These are phyloP conservation scores for Muschampia plurimacula DNA, from an alignment of 2,888 invertebrate species.

Conservation along the genomic window DNA sequence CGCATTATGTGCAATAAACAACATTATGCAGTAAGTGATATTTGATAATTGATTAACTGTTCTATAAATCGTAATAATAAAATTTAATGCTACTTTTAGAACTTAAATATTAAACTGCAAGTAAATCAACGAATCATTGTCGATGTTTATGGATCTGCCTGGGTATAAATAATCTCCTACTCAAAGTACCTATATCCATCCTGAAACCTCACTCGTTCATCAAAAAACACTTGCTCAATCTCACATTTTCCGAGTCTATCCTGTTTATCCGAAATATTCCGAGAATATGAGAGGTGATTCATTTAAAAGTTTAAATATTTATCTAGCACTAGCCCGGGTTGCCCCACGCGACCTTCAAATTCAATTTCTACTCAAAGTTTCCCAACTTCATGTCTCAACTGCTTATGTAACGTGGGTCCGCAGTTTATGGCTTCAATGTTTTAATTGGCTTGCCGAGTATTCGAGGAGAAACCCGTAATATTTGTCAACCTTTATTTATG, in stretches of 20 bases:
- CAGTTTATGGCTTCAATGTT: neutral
- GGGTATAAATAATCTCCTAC: too few species aligned
- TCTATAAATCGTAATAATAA: too few species aligned
- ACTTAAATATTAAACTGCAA: too few species aligned
- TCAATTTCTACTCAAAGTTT: constrained; percentile 45
- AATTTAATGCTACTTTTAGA: too few species aligned
- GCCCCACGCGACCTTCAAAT: constrained; percentile 40
- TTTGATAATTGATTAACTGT: too few species aligned
- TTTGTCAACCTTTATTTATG: too few species aligned
- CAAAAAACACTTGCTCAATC: neutral
- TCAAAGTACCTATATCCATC: too few species aligned
- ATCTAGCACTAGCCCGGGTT: constrained; percentile 20
- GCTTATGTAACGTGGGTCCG: constrained; percentile 41
- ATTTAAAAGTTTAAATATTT: constrained; percentile 15
- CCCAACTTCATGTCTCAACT: constrained; percentile 43
- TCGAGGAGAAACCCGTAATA: neutral
- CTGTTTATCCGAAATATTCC: too few species aligned
- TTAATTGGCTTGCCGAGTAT: constrained; percentile 13
- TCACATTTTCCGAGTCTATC: neutral
- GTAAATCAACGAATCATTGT: too few species aligned
- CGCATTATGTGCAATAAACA: too few species aligned
- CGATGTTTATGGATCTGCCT: too few species aligned
- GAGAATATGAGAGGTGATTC: constrained; percentile 2
- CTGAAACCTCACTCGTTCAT: neutral
- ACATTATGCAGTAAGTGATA: too few species aligned